Evolutionary conservation across 2,797 vertebrate species (phyloP).

Genomic region (Diceros bicornis): DNA sequence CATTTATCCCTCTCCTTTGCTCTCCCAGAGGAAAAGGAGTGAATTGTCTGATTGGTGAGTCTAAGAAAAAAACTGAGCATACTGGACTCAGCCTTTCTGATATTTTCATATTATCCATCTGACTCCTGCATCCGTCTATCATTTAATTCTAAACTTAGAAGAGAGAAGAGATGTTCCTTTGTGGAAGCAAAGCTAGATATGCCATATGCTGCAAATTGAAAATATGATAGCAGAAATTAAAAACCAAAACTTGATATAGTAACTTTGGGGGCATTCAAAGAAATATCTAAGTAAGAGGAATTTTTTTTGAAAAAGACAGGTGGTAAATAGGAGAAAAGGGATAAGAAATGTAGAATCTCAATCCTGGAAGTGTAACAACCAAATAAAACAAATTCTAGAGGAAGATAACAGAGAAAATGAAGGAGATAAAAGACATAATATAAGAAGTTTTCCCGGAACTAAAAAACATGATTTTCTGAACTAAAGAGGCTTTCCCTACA

Average conservation of each 20-base stretch:
- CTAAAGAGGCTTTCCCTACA: not conserved
- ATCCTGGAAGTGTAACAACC: not conserved
- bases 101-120: not conserved
- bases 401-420: not conserved
- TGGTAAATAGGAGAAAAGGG: not conserved
- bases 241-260: not conserved
- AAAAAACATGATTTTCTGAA: not conserved
- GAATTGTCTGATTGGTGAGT: not conserved
- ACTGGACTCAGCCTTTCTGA: not conserved
- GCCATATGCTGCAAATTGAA: not conserved
- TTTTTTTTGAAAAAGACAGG: not conserved
- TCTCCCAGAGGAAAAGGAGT: not conserved
- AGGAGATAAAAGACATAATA: constrained; percentile 4
- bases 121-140: not conserved
- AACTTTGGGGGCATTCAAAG: not conserved
- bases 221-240: not conserved
- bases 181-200: not conserved
- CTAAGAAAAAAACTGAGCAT: not conserved
- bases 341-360: constrained; percentile 7
- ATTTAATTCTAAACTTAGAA: not conserved
- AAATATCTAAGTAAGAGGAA: not conserved
- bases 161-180: not conserved
- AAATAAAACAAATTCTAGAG: not conserved
- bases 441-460: constrained; percentile 17
- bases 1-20: not conserved